Evolutionary conservation across 1,140 invertebrate species (phyloP).

Genomic region (Telenomus remus): DNA sequence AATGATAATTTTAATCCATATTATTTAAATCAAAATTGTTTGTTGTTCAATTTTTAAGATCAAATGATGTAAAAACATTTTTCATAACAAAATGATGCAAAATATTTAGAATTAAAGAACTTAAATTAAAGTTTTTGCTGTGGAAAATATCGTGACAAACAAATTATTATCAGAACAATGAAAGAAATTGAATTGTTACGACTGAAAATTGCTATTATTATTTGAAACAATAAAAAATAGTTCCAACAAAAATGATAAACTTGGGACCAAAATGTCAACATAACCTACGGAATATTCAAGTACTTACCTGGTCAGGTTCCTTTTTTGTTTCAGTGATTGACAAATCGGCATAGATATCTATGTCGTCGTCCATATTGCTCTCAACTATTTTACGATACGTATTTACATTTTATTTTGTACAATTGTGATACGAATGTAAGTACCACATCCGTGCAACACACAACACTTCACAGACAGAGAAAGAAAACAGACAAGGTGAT

Average conservation of each 20-base stretch:
- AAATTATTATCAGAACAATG: no score
- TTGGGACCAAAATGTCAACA: slow-evolving; percentile 27
- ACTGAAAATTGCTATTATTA: no score
- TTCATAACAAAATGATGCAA: no score
- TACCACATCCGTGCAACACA: no score
- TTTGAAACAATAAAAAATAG: neutral
- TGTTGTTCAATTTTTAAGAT: no score
- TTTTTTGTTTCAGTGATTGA: slow-evolving; percentile 43
- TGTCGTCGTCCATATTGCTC: slow-evolving; percentile 60
- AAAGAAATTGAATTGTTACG: no score
- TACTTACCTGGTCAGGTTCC: slow-evolving; percentile 30
- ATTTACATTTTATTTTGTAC: slow-evolving; percentile 11
- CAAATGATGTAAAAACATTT: no score
- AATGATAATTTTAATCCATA: slow-evolving; percentile 1
- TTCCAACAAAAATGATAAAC: neutral
- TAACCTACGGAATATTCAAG: slow-evolving; percentile 9
- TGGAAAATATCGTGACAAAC: no score
- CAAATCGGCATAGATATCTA: slow-evolving; percentile 70
- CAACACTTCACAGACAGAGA: no score
- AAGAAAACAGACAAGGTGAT: no score
- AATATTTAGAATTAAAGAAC: no score
- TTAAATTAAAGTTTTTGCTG: no score
- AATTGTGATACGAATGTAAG: neutral
- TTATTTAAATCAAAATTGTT: neutral
- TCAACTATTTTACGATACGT: slow-evolving; percentile 10